Conservation (phyloP, 2,888 invertebrate species). For the Gastrophysa polygoni region DNA sequence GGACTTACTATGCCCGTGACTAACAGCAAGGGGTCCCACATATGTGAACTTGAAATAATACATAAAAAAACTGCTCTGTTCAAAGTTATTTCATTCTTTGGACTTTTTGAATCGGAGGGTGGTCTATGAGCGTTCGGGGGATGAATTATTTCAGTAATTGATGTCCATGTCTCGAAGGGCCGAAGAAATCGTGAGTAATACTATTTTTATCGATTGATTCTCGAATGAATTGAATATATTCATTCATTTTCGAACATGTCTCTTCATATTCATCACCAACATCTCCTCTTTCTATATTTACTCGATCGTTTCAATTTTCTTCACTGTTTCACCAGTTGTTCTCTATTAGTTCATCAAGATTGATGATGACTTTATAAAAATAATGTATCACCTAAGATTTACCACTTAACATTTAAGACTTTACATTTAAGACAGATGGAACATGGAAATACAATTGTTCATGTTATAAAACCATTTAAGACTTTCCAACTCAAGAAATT, state of each 20-base stretch:
- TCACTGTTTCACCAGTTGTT: too few species aligned
- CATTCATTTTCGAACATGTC: constrained; percentile 1
- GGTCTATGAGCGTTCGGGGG: neutral
- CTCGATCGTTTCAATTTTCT: too few species aligned
- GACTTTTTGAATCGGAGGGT: neutral
- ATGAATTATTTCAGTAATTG: neutral
- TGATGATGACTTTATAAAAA: too few species aligned
- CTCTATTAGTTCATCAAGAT: too few species aligned
- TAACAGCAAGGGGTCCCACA: constrained; percentile 43
- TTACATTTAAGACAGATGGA: too few species aligned
- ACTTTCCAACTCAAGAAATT: too few species aligned
- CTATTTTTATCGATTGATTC: too few species aligned
- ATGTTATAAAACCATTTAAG: too few species aligned
- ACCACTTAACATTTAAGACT: too few species aligned
- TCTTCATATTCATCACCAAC: neutral
- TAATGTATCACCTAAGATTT: too few species aligned
- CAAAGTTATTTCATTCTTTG: constrained; percentile 26
- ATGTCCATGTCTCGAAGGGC: neutral
- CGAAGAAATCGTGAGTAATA: neutral
- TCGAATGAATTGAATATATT: neutral
- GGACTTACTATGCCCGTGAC: constrained; percentile 40
- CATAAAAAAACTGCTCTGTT: constrained; percentile 25
- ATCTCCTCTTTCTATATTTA: too few species aligned
- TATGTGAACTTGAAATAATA: constrained; percentile 36
- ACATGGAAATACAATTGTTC: too few species aligned